Percentiles rank a stretch among this genome's conserved stretches.
These are phyloP conservation scores for Limosa lapponica DNA, from an alignment of 2,797 vertebrate species.

Conservation along the genomic window DNA sequence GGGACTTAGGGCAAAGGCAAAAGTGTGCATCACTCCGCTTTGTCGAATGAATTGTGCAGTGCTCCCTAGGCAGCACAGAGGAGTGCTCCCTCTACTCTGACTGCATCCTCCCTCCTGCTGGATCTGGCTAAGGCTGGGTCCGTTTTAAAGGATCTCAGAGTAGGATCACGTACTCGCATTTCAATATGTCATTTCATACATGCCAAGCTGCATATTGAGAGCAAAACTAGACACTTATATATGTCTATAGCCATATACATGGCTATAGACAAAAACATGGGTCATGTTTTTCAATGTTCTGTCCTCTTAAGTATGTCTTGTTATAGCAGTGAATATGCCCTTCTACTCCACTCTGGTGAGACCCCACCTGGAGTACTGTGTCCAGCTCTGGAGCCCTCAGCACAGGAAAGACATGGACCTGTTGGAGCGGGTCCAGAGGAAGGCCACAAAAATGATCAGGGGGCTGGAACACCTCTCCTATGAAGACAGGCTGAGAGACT, in stretches of 20 bases:
- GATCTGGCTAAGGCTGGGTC: not conserved
- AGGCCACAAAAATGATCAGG: not conserved
- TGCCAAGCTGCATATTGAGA: not conserved
- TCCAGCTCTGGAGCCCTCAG: not conserved
- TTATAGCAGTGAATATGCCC: not conserved
- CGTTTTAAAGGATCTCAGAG: not conserved
- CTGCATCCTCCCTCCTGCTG: not conserved
- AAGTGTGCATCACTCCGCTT: fast-evolving
- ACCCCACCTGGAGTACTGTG: not conserved
- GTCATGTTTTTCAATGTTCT: not conserved
- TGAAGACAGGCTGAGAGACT: not conserved
- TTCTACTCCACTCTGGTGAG: not conserved
- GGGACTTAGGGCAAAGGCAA: not conserved
- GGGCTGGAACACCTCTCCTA: not conserved
- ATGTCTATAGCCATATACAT: fast-evolving
- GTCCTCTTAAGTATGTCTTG: not conserved
- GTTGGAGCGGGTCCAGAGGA: not conserved
- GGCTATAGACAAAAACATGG: too few relatives aligned
- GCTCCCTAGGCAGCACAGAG: fast-evolving
- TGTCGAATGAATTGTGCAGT: fast-evolving
- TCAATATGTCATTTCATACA: not conserved
- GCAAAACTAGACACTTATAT: not conserved
- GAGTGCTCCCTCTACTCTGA: not conserved
- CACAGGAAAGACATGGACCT: not conserved
- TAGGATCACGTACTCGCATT: not conserved